These are phyloP conservation scores for Natrix natrix DNA, from an alignment of 2,797 vertebrate species.

Conservation along the genomic window DNA sequence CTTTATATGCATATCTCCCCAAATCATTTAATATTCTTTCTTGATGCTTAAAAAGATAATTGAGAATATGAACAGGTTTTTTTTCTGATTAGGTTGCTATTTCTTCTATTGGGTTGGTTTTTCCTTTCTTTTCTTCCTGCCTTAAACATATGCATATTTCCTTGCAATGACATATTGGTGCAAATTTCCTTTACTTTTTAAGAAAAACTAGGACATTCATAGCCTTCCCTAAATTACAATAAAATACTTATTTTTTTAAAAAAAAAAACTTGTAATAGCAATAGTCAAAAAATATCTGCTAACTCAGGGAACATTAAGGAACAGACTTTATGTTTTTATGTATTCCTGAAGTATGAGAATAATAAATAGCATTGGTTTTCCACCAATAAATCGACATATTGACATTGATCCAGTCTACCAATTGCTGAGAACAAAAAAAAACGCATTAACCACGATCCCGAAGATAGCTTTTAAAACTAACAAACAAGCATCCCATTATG, in stretches of 20 bases:
- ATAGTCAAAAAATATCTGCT: neutral
- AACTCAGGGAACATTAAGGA: neutral
- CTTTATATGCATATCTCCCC: neutral
- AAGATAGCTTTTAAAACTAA: too few species aligned
- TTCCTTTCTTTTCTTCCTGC: conserved; percentile 45
- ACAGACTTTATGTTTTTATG: neutral
- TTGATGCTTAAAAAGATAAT: conserved; percentile 15
- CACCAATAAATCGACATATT: too few species aligned
- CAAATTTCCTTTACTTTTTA: neutral
- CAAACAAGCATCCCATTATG: too few species aligned
- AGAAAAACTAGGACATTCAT: neutral
- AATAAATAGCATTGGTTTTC: neutral
- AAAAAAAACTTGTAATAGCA: neutral
- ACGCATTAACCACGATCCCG: too few species aligned
- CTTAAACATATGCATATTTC: conserved; percentile 21
- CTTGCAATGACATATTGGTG: conserved; percentile 50
- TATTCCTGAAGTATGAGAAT: neutral
- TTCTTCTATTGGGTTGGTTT: conserved; percentile 44
- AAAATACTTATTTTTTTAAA: too few species aligned
- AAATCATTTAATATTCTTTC: conserved; percentile 14
- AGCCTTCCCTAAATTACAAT: neutral
- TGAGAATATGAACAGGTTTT: conserved; percentile 36
- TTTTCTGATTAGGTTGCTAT: neutral
- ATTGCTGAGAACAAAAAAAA: too few species aligned
- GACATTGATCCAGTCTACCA: too few species aligned